Base-by-base conservation (phyloP, 2,888 invertebrate genomes). In the Tromatobia lineatoria region DNA sequence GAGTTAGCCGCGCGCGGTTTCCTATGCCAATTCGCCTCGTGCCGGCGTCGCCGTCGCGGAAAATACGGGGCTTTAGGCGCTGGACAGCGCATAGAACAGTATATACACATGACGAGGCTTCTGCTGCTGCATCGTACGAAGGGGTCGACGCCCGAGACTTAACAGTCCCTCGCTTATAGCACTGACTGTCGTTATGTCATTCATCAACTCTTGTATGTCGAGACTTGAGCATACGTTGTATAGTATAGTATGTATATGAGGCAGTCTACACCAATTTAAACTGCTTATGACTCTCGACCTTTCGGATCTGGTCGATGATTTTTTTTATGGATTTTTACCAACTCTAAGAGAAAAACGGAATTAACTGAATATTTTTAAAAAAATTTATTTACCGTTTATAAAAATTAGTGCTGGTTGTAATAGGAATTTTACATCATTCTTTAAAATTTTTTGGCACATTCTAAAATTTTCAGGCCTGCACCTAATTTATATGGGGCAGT, bases 111-210 rank as follows among this genome's bases (percentile, higher is more conserved):
- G 50, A 50, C 50, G 38, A 38, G 8, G 29, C 29, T 8, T 13
- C 42, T 42, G 66, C n/a, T 45, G 79, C 47, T 74, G 77, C 85
- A 81, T 79, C 87, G 85, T 86, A 42, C 79, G 52, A 79, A 42
- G 73, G 90, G 93, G 93, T 93, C 93, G 91, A 92, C 89, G 93
- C 82, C 92, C 92, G 88, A 85, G 86, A 80, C 87, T 87, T 83
- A 75, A 87, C 88, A 85, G 76, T 80, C 83, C 71, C 75, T 83
- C 71, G 59, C 75, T 82, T 71, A 59, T 78, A 67, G 79, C 78
- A 77, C 74, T 74, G 85, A 81, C 74, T 79, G 89, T 90, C 91
- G 91, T 93, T 92, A 92, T 92, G 92, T 93, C 93, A 93, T 93
- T 93, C 93, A 92, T 92, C 88, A 87, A 90, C 89, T 75, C 71